These are phyloP conservation scores for Nyctereutes procyonoides DNA, from an alignment of 2,113 vertebrate species.

Conservation along the genomic window DNA sequence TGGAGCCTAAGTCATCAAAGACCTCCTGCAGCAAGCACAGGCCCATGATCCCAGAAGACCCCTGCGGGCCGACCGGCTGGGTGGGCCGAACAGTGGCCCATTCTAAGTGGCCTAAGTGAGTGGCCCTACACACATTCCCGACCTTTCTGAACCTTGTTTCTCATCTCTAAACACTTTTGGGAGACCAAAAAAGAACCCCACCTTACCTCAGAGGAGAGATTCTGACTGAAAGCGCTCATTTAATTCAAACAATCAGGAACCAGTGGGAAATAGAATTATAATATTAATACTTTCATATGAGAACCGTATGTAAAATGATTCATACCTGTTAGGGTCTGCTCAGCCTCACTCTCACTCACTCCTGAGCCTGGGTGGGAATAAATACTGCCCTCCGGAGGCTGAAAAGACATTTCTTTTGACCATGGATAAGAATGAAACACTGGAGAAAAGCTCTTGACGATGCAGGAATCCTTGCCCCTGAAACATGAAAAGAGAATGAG, in stretches of 20 bases:
- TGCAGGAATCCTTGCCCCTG: background rate
- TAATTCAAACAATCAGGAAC: background rate
- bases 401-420: constrained; percentile 13
- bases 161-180: background rate
- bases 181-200: background rate
- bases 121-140: background rate
- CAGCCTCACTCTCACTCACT: background rate
- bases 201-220: background rate
- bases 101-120: background rate
- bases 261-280: background rate
- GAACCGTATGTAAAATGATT: background rate
- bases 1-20: background rate
- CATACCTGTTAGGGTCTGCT: constrained; percentile 45
- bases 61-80: too few relatives aligned
- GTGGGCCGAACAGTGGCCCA: too few relatives aligned
- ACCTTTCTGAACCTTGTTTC: background rate
- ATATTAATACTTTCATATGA: background rate
- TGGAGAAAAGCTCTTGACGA: background rate
- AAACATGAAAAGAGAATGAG: constrained; percentile 15
- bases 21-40: fast-evolving
- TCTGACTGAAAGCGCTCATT: background rate
- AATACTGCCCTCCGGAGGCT: background rate
- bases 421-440: background rate
- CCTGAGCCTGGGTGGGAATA: background rate
- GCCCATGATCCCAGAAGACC: fast-evolving